Evolutionary conservation across 2,797 vertebrate species (phyloP).

Genomic region (Poecile montanus): DNA sequence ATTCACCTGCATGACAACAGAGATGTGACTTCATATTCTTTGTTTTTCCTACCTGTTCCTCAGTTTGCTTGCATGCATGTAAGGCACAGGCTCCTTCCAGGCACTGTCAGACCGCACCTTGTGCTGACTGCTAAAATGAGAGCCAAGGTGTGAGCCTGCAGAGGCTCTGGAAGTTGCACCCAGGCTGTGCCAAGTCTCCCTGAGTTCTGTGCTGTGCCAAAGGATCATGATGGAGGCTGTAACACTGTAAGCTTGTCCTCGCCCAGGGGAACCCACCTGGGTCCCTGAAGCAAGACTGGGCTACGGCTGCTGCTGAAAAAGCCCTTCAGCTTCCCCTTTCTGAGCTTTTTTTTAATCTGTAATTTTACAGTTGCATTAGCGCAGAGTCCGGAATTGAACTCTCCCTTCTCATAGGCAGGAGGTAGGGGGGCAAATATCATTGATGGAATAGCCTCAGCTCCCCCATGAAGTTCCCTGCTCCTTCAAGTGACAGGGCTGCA

Average conservation of each 20-base stretch:
- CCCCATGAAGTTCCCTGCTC: not conserved
- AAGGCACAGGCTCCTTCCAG: not conserved
- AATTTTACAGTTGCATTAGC: not conserved
- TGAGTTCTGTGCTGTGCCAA: not conserved
- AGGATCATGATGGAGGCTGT: not conserved
- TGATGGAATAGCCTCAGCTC: not conserved
- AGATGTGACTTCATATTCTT: not conserved
- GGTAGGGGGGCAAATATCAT: not conserved
- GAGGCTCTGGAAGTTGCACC: not conserved
- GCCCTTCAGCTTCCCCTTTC: not conserved
- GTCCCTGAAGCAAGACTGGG: not conserved
- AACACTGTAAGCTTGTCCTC: accelerated
- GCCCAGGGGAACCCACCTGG: not conserved
- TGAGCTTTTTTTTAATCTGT: not conserved
- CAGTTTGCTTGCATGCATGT: not conserved
- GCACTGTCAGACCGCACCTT: not conserved
- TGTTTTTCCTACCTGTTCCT: not conserved
- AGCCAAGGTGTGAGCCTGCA: not conserved
- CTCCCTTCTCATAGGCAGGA: not conserved
- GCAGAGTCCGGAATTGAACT: not conserved
- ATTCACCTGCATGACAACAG: conserved; percentile 16
- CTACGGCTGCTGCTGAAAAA: not conserved
- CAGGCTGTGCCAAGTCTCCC: not conserved
- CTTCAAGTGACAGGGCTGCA: not conserved
- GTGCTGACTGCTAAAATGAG: not conserved